phyloP scores from a whole-genome alignment of 1,140 invertebrate genomes.

The Drosophila willistoni region DNA sequence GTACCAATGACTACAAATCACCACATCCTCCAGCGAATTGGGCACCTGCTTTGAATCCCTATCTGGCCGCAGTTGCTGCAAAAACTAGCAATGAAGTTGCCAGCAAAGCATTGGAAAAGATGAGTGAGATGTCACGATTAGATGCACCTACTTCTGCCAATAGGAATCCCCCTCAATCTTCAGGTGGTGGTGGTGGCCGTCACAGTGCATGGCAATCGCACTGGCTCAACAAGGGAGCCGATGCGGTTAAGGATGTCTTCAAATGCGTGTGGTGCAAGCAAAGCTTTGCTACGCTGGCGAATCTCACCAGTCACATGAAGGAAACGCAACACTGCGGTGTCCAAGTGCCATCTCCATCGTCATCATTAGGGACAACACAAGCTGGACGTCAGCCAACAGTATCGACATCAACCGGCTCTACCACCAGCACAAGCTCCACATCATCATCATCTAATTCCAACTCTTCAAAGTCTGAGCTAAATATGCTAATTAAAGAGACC shows the following conservation, averaged over 20 bases:
- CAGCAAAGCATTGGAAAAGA: constrained; percentile 94
- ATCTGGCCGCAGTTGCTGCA: constrained; percentile 90
- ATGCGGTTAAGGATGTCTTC: constrained; percentile 95
- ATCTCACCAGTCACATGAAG: constrained; percentile 97
- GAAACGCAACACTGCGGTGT: constrained; percentile 96
- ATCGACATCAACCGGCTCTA: constrained; percentile 85
- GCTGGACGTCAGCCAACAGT: constrained; percentile 20
- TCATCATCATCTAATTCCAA: constrained; percentile 85
- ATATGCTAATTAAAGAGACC: constrained; percentile 94
- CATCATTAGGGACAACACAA: not conserved
- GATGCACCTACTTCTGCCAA: constrained; percentile 42
- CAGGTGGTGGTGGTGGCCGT: constrained; percentile 85
- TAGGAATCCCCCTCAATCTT: constrained; percentile 6
- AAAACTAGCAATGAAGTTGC: constrained; percentile 89
- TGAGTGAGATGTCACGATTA: constrained; percentile 94
- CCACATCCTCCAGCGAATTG: constrained; percentile 86
- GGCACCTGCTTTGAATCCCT: constrained; percentile 91
- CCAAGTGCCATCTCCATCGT: constrained; percentile 86
- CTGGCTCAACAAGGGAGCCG: constrained; percentile 96
- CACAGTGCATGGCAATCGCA: constrained; percentile 97
- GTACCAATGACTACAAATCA: constrained; percentile 84
- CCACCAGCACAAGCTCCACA: constrained; percentile 85
- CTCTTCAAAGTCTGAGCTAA: constrained; percentile 90
- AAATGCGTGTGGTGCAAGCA: constrained; percentile 98
- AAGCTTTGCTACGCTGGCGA: constrained; percentile 94